Conservation (phyloP, 1,140 invertebrate genomes). For the Physella acuta region DNA sequence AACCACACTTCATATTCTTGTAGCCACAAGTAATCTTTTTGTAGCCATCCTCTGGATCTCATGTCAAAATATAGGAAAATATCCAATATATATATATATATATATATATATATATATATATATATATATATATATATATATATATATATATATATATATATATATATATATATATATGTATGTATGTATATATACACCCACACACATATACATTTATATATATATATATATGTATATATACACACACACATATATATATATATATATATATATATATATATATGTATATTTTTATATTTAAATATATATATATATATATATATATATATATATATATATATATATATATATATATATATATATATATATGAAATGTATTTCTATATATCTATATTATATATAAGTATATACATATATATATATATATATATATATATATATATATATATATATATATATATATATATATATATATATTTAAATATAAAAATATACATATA, state of each 20-base stretch:
- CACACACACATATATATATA: not conserved
- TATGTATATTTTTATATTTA: not conserved
- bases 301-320: not conserved
- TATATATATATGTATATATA: not conserved
- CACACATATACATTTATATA: not conserved
- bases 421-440: too few species aligned
- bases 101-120: not conserved
- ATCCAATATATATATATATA: not conserved
- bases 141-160: not conserved
- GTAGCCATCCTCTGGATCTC: too few species aligned
- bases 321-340: not conserved
- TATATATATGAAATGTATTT: too few species aligned
- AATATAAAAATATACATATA: not conserved
- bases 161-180: not conserved
- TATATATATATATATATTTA: not conserved
- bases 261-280: not conserved
- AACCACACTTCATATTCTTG: too few species aligned
- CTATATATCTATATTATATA: too few species aligned
- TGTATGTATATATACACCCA: not conserved
- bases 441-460: not conserved
- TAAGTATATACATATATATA: too few species aligned
- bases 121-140: not conserved
- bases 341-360: too few species aligned
- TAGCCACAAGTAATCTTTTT: too few species aligned
- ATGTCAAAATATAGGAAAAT: too few species aligned